phyloP scores from a whole-genome alignment of 2,113 vertebrate species.

The Rhabdomys dilectus region DNA sequence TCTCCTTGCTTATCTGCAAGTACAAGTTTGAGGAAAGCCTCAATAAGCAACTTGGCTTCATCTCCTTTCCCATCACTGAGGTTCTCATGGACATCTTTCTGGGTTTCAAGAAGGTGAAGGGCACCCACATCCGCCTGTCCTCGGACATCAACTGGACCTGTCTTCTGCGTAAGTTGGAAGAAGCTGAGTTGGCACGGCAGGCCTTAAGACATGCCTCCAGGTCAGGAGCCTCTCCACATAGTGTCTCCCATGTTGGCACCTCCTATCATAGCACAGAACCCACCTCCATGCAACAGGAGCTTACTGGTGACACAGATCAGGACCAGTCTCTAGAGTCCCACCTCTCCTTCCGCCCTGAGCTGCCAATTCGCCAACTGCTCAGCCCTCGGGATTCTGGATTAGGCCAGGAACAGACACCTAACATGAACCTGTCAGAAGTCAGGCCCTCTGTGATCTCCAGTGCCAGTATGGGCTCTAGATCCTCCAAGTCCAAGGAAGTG shows the following conservation, averaged over 20 bases:
- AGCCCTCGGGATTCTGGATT: neutral
- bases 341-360: accelerated
- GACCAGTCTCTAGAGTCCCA: neutral
- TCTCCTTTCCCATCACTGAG: constrained; percentile 75
- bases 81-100: constrained; percentile 73
- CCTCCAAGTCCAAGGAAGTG: neutral
- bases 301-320: accelerated
- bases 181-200: neutral
- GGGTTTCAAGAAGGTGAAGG: constrained; percentile 80
- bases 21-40: constrained; percentile 78
- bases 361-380: neutral
- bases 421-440: accelerated
- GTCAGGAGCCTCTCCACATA: neutral
- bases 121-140: constrained; percentile 61
- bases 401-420: neutral
- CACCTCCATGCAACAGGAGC: accelerated
- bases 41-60: constrained; percentile 71
- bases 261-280: neutral
- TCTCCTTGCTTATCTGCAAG: constrained; percentile 78
- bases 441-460: accelerated
- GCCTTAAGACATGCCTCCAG: neutral
- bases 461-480: accelerated
- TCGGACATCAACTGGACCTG: constrained; percentile 67
- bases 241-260: neutral
- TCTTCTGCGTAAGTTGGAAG: constrained; percentile 45